Conservation (phyloP, 2,113 vertebrate genomes). For the Amblyopsis rosae region DNA sequence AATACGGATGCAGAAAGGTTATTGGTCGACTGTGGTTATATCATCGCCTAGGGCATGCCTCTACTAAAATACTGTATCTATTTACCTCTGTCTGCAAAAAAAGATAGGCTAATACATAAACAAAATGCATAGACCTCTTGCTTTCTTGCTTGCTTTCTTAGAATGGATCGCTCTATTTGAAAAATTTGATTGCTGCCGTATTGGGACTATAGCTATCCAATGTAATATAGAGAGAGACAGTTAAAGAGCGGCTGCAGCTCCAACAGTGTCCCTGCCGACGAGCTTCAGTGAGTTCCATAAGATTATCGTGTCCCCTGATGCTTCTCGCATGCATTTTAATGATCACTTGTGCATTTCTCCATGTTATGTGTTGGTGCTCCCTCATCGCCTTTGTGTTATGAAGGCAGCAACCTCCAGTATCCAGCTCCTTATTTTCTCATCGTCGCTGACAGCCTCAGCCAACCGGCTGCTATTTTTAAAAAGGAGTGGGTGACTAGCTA, state of each 20-base stretch:
- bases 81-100: background rate
- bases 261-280: too few relatives aligned
- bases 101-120: too few relatives aligned
- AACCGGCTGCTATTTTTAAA: constrained; percentile 78
- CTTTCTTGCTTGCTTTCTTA: background rate
- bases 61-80: constrained; percentile 6
- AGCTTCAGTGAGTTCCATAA: too few relatives aligned
- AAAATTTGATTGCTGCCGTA: constrained; percentile 26
- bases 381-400: constrained; percentile 62
- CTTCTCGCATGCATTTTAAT: background rate
- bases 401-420: constrained; percentile 63
- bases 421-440: constrained; percentile 72
- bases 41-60: background rate
- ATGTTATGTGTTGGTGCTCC: constrained; percentile 31
- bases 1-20: background rate
- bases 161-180: constrained; percentile 27
- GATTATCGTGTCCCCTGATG: too few relatives aligned
- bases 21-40: background rate
- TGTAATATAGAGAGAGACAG: constrained; percentile 14
- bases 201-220: constrained; percentile 23
- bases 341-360: background rate
- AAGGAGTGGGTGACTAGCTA: constrained; percentile 70
- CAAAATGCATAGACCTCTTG: background rate
- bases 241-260: constrained; percentile 5
- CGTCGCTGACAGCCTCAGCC: constrained; percentile 71